phyloP scores from a whole-genome alignment of 1,140 invertebrate genomes.

The Drosophila pseudoobscura region DNA sequence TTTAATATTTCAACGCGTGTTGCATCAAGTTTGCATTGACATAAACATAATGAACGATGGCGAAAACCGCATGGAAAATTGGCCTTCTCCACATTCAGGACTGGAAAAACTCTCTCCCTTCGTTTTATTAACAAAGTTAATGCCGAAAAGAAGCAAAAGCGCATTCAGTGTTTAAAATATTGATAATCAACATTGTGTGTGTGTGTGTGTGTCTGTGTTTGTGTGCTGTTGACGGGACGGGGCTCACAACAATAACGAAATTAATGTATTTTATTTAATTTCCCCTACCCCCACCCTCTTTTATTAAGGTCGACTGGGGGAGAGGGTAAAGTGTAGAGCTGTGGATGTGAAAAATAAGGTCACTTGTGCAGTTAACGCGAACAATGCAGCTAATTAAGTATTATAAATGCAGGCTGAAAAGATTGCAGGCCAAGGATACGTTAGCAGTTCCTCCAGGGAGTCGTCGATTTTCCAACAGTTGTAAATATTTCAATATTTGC shows the following conservation, averaged over 20 bases:
- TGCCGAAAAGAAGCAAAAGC: conserved; percentile 34
- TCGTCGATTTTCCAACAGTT: conserved; percentile 26
- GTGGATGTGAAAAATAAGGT: conserved; percentile 37
- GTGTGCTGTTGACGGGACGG: conserved; percentile 19
- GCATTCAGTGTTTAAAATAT: conserved; percentile 46
- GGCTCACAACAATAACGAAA: conserved; percentile 55
- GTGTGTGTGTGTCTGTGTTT: conserved; percentile 1
- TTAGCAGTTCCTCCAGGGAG: conserved; percentile 6
- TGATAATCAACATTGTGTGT: conserved; percentile 62
- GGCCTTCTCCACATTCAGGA: conserved; percentile 24
- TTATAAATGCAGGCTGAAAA: conserved; percentile 59
- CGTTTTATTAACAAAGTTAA: conserved; percentile 54
- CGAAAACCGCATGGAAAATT: conserved; percentile 48
- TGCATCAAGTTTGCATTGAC: conserved; percentile 58
- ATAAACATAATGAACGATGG: conserved; percentile 49
- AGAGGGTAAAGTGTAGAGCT: no score
- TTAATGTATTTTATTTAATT: conserved; percentile 69
- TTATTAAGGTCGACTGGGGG: no score
- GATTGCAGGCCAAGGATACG: conserved; percentile 28
- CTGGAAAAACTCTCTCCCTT: not conserved
- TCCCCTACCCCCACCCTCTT: not conserved
- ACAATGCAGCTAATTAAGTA: conserved; percentile 79
- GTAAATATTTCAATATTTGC: conserved; percentile 5
- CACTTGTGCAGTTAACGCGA: conserved; percentile 60
- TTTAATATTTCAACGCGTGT: conserved; percentile 72